These are phyloP conservation scores for Thalassaphorura encarpata DNA, from an alignment of 1,140 invertebrate genomes.

Conservation along the genomic window DNA sequence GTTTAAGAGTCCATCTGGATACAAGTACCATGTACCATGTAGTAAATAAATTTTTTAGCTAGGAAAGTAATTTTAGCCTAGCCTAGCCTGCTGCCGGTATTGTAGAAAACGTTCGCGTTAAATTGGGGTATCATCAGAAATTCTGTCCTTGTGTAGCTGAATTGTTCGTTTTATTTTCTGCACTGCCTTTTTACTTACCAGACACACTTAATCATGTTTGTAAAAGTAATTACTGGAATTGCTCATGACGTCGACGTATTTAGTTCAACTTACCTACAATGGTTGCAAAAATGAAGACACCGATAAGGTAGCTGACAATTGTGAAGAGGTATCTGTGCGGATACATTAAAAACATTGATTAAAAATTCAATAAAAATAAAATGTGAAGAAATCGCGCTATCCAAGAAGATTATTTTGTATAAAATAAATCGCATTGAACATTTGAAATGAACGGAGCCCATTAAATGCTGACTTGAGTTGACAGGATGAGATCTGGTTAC, in stretches of 20 bases:
- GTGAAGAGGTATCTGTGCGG: slow-evolving; percentile 84
- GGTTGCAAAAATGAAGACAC: slow-evolving; percentile 96
- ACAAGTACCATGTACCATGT: no score
- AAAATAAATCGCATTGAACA: no score
- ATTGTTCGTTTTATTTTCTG: not conserved
- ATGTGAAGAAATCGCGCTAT: not conserved
- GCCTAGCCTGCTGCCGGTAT: no score
- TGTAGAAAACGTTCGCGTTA: not conserved
- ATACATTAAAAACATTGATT: not conserved
- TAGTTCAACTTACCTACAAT: slow-evolving; percentile 64
- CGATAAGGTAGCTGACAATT: slow-evolving; percentile 91
- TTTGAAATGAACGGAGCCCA: no score
- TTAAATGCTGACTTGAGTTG: no score
- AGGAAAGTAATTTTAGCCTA: no score
- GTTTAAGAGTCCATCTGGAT: not conserved
- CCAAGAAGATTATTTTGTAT: no score
- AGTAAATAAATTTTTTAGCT: no score
- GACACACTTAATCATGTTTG: not conserved
- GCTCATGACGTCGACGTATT: not conserved
- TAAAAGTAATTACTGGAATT: no score
- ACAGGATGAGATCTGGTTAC: no score
- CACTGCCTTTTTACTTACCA: not conserved
- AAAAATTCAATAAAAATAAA: not conserved
- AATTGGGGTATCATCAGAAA: not conserved
- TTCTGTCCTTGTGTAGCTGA: not conserved